phyloP scores from a whole-genome alignment of 2,888 invertebrate genomes.

The Silvanus unidentatus region DNA sequence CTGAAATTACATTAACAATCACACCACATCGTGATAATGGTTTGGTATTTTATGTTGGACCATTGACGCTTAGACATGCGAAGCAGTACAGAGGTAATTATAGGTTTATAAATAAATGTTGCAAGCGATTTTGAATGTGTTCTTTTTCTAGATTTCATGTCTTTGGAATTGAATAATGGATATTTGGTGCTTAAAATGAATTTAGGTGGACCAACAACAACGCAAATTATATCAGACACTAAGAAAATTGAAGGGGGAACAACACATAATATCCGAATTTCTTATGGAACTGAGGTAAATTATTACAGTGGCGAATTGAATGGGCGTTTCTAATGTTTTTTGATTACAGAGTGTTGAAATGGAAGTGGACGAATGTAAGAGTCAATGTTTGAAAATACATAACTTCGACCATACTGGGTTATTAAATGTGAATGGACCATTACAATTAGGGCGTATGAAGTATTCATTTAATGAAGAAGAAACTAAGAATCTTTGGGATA shows the following conservation, averaged over 20 bases:
- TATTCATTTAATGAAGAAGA: constrained; percentile 60
- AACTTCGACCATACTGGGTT: constrained; percentile 32
- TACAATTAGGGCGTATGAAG: constrained; percentile 78
- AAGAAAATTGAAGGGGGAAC: constrained; percentile 76
- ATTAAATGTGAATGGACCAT: constrained; percentile 70
- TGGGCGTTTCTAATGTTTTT: too few species aligned
- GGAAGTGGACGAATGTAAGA: constrained; percentile 43
- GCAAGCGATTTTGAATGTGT: too few species aligned
- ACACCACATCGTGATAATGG: constrained; percentile 71
- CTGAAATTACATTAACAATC: constrained; percentile 75
- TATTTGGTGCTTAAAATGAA: constrained; percentile 76
- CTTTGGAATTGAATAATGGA: constrained; percentile 80
- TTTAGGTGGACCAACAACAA: constrained; percentile 83
- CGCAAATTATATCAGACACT: constrained; percentile 56
- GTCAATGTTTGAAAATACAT: constrained; percentile 36
- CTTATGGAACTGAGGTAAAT: constrained; percentile 48
- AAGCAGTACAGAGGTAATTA: constrained; percentile 61
- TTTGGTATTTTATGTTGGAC: constrained; percentile 87
- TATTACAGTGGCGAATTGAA: background rate
- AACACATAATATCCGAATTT: constrained; percentile 81
- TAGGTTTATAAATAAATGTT: background rate
- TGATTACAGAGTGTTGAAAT: constrained; percentile 37
- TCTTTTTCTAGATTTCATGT: constrained; percentile 71
- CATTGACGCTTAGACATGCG: constrained; percentile 53
- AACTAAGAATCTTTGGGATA: constrained; percentile 61